Evolutionary conservation across 2,113 vertebrate genomes (phyloP).

Genomic region (Protobothrops mucrosquamatus): DNA sequence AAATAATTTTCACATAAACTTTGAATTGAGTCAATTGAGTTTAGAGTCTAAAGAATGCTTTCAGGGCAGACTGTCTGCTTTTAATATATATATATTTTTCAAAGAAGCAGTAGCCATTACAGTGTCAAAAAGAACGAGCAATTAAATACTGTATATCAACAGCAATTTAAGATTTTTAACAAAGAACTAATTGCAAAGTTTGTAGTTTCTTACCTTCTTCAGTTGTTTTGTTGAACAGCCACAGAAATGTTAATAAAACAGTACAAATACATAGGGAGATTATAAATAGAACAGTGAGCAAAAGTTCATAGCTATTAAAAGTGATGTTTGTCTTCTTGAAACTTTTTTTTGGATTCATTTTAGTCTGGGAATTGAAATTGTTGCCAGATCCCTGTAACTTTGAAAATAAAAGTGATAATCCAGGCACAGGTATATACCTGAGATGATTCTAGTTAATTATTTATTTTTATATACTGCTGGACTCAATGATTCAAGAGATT

Average conservation of each 20-base stretch:
- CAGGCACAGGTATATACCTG: slow-evolving; percentile 30
- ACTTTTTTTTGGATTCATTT: slow-evolving; percentile 53
- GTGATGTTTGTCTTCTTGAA: slow-evolving; percentile 3
- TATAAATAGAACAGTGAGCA: slow-evolving; percentile 53
- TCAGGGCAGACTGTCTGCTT: background rate
- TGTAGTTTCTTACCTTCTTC: slow-evolving; percentile 55
- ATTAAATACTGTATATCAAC: background rate
- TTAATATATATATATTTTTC: background rate
- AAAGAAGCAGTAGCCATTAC: background rate
- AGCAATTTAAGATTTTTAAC: background rate
- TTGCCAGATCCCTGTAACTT: background rate
- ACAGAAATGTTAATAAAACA: slow-evolving; percentile 68
- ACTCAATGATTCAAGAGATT: background rate
- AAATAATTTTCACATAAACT: slow-evolving; percentile 1
- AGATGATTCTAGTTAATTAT: slow-evolving; percentile 15
- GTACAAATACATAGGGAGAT: slow-evolving; percentile 47
- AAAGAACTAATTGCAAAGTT: background rate
- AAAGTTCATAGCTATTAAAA: slow-evolving; percentile 59
- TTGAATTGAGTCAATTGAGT: background rate
- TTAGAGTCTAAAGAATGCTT: background rate
- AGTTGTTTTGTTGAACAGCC: slow-evolving; percentile 56
- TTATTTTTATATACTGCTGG: background rate
- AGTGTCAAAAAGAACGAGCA: slow-evolving; percentile 2
- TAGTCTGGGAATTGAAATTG: slow-evolving; percentile 17
- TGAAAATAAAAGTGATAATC: slow-evolving; percentile 12